phyloP scores from a whole-genome alignment of 1,140 invertebrate genomes.

The Idris sp. region DNA sequence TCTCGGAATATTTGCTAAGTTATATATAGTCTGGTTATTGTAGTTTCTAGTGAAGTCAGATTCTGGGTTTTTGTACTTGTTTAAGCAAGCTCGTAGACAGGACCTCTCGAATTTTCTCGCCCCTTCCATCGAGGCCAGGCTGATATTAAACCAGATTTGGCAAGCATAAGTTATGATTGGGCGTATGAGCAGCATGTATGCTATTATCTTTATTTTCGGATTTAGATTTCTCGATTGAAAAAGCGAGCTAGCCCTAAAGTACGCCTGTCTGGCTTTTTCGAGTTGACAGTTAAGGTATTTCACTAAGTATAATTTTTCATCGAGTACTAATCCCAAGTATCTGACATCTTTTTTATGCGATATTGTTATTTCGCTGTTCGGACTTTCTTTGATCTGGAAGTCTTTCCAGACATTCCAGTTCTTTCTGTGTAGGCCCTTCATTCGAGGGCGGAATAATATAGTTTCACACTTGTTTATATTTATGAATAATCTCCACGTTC shows the following conservation, averaged over 20 bases:
- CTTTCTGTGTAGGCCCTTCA: slow-evolving; percentile 2
- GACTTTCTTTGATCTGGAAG: slow-evolving; percentile 8
- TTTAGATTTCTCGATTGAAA: slow-evolving; percentile 10
- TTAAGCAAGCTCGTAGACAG: slow-evolving; percentile 1
- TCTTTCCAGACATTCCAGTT: slow-evolving; percentile 15
- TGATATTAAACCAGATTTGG: not conserved
- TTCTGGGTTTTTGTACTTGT: not conserved
- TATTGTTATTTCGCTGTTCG: not conserved
- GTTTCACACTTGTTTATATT: slow-evolving; percentile 15
- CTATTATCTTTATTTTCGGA: not conserved
- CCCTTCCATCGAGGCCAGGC: not conserved
- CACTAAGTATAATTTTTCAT: slow-evolving; percentile 5
- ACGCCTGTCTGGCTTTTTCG: slow-evolving; percentile 1
- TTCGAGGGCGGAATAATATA: slow-evolving; percentile 6
- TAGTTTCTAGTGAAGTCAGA: slow-evolving; percentile 1
- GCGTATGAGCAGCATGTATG: slow-evolving; percentile 1
- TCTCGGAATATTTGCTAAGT: too few species aligned
- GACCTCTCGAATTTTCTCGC: not conserved
- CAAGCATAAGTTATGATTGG: slow-evolving; percentile 10
- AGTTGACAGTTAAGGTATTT: slow-evolving; percentile 3
- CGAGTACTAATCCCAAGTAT: slow-evolving; percentile 1
- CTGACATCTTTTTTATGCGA: not conserved
- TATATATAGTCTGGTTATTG: not conserved
- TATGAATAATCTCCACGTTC: slow-evolving; percentile 5
- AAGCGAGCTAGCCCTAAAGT: slow-evolving; percentile 9